Conservation (phyloP, 2,113 vertebrate genomes). For the Narcine bancroftii region DNA sequence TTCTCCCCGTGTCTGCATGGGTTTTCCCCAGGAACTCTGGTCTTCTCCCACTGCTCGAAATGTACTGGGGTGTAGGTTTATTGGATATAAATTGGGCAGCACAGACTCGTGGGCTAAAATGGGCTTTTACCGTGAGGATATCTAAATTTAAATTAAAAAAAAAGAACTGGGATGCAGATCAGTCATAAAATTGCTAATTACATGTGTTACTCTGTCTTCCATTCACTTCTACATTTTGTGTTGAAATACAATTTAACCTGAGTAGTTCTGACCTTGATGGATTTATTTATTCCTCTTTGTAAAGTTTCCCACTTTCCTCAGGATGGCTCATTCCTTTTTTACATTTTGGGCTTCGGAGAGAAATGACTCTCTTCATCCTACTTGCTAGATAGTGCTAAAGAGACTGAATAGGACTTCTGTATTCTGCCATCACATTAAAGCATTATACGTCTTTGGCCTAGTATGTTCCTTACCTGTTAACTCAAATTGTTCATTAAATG, state of each 20-base stretch:
- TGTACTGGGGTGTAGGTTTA: too few relatives aligned
- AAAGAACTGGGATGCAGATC: background rate
- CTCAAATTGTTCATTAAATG: background rate
- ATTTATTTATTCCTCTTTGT: background rate
- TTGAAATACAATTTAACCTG: background rate
- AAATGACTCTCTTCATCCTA: background rate
- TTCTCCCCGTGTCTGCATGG: too few relatives aligned
- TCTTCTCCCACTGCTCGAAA: too few relatives aligned
- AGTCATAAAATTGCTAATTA: background rate
- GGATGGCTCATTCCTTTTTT: background rate
- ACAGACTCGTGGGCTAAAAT: too few relatives aligned
- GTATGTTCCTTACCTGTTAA: background rate
- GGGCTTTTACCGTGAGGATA: too few relatives aligned
- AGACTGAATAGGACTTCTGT: background rate
- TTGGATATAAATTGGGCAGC: too few relatives aligned
- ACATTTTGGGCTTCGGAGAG: background rate
- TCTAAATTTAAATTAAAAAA: too few relatives aligned
- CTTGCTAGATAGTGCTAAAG: background rate
- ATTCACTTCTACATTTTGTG: background rate
- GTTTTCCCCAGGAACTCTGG: too few relatives aligned
- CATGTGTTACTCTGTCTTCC: background rate
- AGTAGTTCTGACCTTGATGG: background rate
- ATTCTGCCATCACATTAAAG: background rate
- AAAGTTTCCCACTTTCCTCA: background rate
- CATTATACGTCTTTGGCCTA: background rate